Percentiles rank a stretch among this genome's conserved stretches.
Conservation (phyloP, 2,888 invertebrate genomes). For the Limenitis camilla region DNA sequence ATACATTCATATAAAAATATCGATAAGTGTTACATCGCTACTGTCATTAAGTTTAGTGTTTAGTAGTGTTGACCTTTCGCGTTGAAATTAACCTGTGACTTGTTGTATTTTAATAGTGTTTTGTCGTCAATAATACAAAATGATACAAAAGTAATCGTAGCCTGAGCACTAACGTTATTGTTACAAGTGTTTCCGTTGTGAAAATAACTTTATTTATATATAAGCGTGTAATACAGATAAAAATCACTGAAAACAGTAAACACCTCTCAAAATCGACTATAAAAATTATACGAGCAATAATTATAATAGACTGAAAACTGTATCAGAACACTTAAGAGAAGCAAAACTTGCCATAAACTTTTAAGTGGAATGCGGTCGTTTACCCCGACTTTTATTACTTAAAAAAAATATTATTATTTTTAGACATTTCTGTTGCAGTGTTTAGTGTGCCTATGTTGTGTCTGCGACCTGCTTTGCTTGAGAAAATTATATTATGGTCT, state of each 20-base stretch:
- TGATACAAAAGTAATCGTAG: too few species aligned
- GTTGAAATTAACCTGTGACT: neutral
- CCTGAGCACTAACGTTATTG: too few species aligned
- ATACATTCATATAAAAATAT: neutral
- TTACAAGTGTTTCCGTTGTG: neutral
- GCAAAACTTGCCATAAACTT: conserved; percentile 6
- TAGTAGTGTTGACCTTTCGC: neutral
- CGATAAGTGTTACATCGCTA: neutral
- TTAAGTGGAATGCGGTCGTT: conserved; percentile 3
- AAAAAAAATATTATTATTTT: conserved; percentile 2
- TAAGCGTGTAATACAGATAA: neutral
- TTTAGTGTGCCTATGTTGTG: neutral
- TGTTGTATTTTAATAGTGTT: neutral
- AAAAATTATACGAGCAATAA: conserved; percentile 21
- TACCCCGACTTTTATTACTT: neutral
- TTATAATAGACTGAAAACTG: conserved; percentile 7
- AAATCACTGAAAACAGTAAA: conserved; percentile 10
- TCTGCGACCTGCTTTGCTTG: neutral
- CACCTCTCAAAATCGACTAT: conserved; percentile 15
- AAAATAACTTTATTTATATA: neutral
- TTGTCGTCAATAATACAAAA: too few species aligned
- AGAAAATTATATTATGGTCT: conserved; percentile 1
- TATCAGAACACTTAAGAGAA: neutral
- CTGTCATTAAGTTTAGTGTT: neutral
- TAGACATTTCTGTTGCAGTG: neutral